A percentile compares a stretch with the other conserved stretches of the same genome.
Conservation (phyloP, 2,113 vertebrate species). For the Ageneiosus marmoratus region DNA sequence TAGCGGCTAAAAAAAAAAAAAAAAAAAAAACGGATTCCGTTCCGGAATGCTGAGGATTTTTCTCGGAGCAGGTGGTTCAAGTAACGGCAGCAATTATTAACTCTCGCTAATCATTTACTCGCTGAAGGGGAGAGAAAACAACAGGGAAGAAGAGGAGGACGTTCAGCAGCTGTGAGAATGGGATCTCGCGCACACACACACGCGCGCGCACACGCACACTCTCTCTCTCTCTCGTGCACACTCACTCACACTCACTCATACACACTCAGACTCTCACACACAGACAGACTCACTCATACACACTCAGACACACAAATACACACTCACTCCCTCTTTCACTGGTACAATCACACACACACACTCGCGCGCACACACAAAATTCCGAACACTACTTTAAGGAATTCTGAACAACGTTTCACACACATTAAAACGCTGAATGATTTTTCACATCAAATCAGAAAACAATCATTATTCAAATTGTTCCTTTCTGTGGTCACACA, state of each 20-base stretch:
- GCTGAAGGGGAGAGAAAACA: background rate
- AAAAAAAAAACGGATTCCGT: constrained; percentile 45
- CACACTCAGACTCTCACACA: too few relatives aligned
- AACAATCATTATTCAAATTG: constrained; percentile 56
- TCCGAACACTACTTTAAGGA: background rate
- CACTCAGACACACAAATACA: too few relatives aligned
- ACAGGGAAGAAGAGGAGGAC: constrained; percentile 34
- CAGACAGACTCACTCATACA: too few relatives aligned
- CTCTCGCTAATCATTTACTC: constrained; percentile 19
- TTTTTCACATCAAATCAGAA: constrained; percentile 63
- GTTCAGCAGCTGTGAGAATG: constrained; percentile 51
- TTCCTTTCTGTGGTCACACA: constrained; percentile 72
- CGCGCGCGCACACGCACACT: background rate
- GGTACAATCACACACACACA: too few relatives aligned
- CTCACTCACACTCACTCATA: constrained; percentile 68
- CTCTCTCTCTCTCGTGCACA: constrained; percentile 65
- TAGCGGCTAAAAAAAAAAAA: constrained; percentile 35
- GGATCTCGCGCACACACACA: constrained; percentile 59
- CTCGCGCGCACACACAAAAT: constrained; percentile 66
- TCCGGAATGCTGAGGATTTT: constrained; percentile 55
- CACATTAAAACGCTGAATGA: constrained; percentile 56
- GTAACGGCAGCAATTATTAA: constrained; percentile 33
- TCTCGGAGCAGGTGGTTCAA: constrained; percentile 41
- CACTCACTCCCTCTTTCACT: too few relatives aligned
- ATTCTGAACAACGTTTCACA: constrained; percentile 49